Evolutionary conservation across 2,113 vertebrate genomes (phyloP), one percentile per base, ranked within the genome.

Genomic region (Dicrurus megarhynchus): DNA sequence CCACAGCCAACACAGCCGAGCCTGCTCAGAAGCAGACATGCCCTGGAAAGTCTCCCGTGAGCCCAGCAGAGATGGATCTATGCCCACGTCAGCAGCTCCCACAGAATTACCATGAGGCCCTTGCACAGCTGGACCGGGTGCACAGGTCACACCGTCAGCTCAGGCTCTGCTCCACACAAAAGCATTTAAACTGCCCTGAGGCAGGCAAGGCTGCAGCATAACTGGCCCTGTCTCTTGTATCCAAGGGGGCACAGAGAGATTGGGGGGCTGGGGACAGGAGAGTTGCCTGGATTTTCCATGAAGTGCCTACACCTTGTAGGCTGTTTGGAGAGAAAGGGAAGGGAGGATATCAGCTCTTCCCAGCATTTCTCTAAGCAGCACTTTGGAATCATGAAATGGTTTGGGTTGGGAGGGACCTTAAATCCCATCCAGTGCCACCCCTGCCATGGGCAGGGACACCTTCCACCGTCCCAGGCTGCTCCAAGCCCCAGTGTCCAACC

Each of bases 381-480:
- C 30, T 22, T 16, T 20, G 47, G 46, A 67, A 52, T 59, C 24
- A 30, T 10, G 13, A 11, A 46, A n/a, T 47, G 20, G 1, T 53
- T 75, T 68, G 30, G n/a, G 13, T 26, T 8, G 24, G 5, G 39
- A n/a, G 4, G 13, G 7, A 41, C 6, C 7, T 21, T 3, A 26
- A 61, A 61, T 3, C 8, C 17, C 30, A 53, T 1, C 14, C 46
- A 46, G 16, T 26, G 0, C 28, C 33, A 67, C 16, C 6, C 16
- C 10, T 67, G 17, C 35, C 37, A 28, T 6, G 3, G 10, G 15
- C 68, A 81, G 44, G 6, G 44, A 39, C 44, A 81, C 14, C 55
- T 55, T 0, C n/a, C 61, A 76, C 61, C 3, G 0, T 8, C 46
- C 61, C 20, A 82, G 37, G 20, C 2, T 89, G 16, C 60, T 53